These are phyloP conservation scores for Lampris megalopsis DNA, from an alignment of 2,113 vertebrate species.

Conservation along the genomic window DNA sequence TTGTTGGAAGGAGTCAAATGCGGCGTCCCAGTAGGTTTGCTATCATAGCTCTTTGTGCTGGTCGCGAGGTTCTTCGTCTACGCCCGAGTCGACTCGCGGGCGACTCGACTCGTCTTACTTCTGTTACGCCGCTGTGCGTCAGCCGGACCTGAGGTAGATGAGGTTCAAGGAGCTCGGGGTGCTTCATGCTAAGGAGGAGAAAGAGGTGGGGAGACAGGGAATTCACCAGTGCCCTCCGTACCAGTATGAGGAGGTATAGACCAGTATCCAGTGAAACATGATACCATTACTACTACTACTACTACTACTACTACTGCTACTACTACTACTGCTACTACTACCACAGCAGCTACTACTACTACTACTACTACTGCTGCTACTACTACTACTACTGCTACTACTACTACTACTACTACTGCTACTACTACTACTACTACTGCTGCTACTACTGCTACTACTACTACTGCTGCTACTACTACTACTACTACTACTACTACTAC, in stretches of 20 bases:
- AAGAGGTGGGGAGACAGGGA: slow-evolving; percentile 18
- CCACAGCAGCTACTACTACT: no score
- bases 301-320: no score
- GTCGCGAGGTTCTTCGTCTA: slow-evolving; percentile 17
- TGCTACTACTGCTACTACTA: no score
- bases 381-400: no score
- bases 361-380: no score
- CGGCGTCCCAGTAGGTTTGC: slow-evolving; percentile 37
- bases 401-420: no score
- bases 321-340: no score
- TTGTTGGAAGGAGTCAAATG: slow-evolving; percentile 16
- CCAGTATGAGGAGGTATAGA: slow-evolving; percentile 2
- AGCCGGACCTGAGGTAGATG: not conserved
- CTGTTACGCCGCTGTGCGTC: slow-evolving; percentile 19
- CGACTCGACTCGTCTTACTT: slow-evolving; percentile 14
- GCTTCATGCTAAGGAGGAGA: slow-evolving; percentile 21
- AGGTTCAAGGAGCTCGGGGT: not conserved
- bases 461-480: no score
- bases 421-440: no score
- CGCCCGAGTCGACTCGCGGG: no score
- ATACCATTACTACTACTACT: not conserved
- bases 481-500: no score
- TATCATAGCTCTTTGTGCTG: slow-evolving; percentile 38
- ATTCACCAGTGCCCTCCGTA: not conserved
- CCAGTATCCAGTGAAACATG: not conserved